phyloP scores from a whole-genome alignment of 2,113 vertebrate species.

The Nesoenas mayeri region DNA sequence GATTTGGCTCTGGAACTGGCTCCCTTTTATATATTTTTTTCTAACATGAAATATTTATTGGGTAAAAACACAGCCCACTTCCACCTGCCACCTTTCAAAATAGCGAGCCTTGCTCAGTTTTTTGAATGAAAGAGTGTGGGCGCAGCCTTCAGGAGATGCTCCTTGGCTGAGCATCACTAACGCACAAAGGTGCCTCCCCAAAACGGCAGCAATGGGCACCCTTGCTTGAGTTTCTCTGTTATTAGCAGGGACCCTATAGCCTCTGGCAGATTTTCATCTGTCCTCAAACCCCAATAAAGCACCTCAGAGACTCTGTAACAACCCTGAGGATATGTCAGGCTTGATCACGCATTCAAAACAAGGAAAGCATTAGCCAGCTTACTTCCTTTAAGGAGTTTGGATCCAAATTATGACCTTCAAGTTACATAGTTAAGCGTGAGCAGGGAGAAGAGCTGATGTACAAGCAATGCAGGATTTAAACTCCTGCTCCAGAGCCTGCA shows the following conservation, averaged over 20 bases:
- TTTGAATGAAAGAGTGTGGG: constrained; percentile 62
- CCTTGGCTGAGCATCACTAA: not conserved
- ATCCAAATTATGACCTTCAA: not conserved
- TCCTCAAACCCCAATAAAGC: not conserved
- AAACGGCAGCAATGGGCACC: not conserved
- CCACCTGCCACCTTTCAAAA: constrained; percentile 69
- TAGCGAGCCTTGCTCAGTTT: constrained; percentile 66
- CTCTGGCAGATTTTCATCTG: not conserved
- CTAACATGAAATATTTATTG: constrained; percentile 60
- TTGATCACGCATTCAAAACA: not conserved
- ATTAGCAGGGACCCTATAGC: not conserved
- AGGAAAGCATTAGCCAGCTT: not conserved
- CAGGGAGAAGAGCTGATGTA: accelerated
- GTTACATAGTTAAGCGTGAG: not conserved
- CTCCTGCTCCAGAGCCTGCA: not conserved
- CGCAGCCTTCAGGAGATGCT: constrained; percentile 16
- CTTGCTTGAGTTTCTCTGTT: not conserved
- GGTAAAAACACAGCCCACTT: constrained; percentile 70
- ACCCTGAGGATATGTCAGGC: not conserved
- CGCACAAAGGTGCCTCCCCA: not conserved
- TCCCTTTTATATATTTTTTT: not conserved
- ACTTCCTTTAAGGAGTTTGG: not conserved
- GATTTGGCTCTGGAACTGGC: constrained; percentile 38
- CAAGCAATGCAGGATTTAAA: not conserved
- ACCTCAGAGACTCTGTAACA: not conserved